A percentile compares a stretch with the other conserved stretches of the same genome.
These are phyloP conservation scores for Bombylius discolor DNA, from an alignment of 2,888 invertebrate species.

Conservation along the genomic window DNA sequence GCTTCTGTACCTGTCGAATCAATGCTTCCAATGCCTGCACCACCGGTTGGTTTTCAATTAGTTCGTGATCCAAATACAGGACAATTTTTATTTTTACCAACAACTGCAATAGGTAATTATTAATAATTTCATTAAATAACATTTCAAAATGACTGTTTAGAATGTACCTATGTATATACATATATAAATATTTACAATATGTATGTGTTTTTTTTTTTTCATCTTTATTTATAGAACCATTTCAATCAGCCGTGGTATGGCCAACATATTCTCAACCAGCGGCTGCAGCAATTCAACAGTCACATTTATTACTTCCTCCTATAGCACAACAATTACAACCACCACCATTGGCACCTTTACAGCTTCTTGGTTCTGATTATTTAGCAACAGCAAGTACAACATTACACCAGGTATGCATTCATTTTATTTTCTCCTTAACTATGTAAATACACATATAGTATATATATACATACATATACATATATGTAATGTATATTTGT, in stretches of 20 bases:
- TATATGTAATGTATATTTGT: no score
- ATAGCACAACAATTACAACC: constrained; percentile 26
- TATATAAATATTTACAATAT: not conserved
- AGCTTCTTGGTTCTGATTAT: constrained; percentile 48
- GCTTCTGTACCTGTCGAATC: constrained; percentile 61
- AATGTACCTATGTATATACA: not conserved
- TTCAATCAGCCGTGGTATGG: constrained; percentile 63
- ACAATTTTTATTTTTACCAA: constrained; percentile 65
- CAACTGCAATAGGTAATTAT: constrained; percentile 45
- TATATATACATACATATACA: no score
- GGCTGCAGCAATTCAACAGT: constrained; percentile 27
- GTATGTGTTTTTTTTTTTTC: constrained; percentile 13
- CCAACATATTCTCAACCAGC: constrained; percentile 47
- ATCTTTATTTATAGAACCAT: constrained; percentile 39
- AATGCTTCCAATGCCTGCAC: constrained; percentile 57
- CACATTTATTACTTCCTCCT: constrained; percentile 15
- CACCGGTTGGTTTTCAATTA: constrained; percentile 71
- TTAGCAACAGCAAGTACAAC: constrained; percentile 48
- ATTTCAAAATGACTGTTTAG: not conserved
- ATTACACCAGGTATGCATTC: constrained; percentile 35
- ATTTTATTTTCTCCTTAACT: no score
- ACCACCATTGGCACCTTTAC: constrained; percentile 50
- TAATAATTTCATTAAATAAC: not conserved
- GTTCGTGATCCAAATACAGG: constrained; percentile 76
- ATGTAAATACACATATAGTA: no score